Evolutionary conservation across 2,888 invertebrate species (phyloP), one percentile per base, ranked within the genome.

Genomic region (Calameuta pallipes): DNA sequence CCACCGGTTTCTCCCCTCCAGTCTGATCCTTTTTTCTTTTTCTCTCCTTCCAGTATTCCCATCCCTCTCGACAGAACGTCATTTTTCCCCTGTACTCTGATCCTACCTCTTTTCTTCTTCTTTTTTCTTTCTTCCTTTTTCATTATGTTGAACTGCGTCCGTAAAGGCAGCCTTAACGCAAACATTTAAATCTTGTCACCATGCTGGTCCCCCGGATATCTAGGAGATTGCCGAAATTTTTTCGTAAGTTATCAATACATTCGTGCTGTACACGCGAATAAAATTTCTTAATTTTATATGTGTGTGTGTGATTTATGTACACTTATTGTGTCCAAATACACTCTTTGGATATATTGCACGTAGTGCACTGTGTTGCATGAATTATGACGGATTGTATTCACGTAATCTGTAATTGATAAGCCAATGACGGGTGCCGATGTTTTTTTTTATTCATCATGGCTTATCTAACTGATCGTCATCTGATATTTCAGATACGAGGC

Each of bases 401-500:
- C 15, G 34, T 30, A 71, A 71, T 31, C 71, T 34, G 71, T 33
- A 31, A 71, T 71, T 71, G 71, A 71, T 34, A 34, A 56, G 56
- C 23, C 2, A 23, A 23, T 23, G 56, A 56, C 2, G 56, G 15
- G 9, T 23, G 23, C 23, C 41, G 23, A 23, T 4, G 23, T 41
- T 71, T 11, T 71, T 34, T n/a, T 34, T 71, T 31, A 13, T 71
- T 3, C 36, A 3, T 12, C 11, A 31, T 71, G 9, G 6, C 15
- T 41, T 41, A 56, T 23, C 56, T 1, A 23, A 23, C 56, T 2
- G 6, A 41, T 41, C 56, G 23, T 56, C 56, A 56, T 56, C 23
- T 71, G 34, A 71, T 71, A 13, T 80, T 36, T 30, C 75, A 86
- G 86, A 11, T 85, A 82, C 23, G 31, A 23, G 0, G 81, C 83